A percentile compares a stretch with the other conserved stretches of the same genome.
phyloP scores from a whole-genome alignment of 2,113 vertebrate species.

The Bostrychus sinensis region DNA sequence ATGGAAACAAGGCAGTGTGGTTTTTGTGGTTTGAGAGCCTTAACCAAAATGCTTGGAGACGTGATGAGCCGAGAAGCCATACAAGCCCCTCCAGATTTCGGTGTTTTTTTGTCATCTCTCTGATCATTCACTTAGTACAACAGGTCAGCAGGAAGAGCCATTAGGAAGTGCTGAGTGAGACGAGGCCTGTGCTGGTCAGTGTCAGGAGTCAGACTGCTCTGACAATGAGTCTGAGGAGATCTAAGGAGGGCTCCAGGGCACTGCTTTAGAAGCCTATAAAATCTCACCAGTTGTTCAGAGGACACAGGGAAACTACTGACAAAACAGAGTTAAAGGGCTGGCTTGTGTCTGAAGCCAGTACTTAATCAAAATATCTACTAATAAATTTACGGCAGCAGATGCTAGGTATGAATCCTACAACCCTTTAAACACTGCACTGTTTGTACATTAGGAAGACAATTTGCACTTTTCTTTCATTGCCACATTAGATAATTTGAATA shows the following conservation, averaged over 20 bases:
- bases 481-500: too few species aligned
- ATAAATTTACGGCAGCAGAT: background rate
- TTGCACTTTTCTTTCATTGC: too few species aligned
- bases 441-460: too few species aligned
- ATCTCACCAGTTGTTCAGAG: constrained; percentile 24
- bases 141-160: constrained; percentile 61
- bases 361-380: background rate
- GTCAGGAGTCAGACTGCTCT: constrained; percentile 56
- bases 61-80: constrained; percentile 57
- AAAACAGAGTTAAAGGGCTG: background rate
- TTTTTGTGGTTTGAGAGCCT: constrained; percentile 56
- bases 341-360: background rate
- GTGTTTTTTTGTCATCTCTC: constrained; percentile 43
- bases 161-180: constrained; percentile 66
- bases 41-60: constrained; percentile 57
- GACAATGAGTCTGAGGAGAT: constrained; percentile 38
- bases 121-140: constrained; percentile 67
- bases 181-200: constrained; percentile 34
- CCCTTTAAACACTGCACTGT: too few species aligned
- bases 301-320: constrained; percentile 21
- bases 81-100: constrained; percentile 65
- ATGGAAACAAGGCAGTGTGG: constrained; percentile 58
- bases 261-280: constrained; percentile 33
- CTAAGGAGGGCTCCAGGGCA: constrained; percentile 27
- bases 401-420: background rate